Percentiles rank a stretch among this genome's conserved stretches.
phyloP scores from a whole-genome alignment of 23 tunicate species.

The Trididemnum nubilum region DNA sequence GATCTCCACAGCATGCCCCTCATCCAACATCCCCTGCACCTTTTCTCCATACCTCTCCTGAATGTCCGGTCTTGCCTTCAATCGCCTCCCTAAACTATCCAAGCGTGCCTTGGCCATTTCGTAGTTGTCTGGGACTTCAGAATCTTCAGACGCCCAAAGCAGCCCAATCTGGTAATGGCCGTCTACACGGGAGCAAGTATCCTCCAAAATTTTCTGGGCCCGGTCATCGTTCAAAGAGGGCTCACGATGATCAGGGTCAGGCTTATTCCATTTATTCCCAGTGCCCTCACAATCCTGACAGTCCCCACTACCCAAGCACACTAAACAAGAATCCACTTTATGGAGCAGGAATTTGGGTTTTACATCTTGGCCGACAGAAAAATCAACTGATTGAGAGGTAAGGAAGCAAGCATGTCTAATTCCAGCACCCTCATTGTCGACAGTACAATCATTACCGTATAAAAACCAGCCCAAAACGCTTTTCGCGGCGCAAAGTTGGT shows the following conservation, averaged over 20 bases:
- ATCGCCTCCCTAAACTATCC: neutral
- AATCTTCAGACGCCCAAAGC: neutral
- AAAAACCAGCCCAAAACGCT: neutral
- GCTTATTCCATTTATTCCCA: too few species aligned
- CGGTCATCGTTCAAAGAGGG: neutral
- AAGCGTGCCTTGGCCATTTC: neutral
- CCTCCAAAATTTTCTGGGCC: neutral
- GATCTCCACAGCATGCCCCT: neutral
- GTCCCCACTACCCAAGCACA: neutral
- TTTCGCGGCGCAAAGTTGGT: neutral
- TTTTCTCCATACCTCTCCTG: neutral
- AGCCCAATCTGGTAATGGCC: neutral
- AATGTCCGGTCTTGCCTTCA: neutral
- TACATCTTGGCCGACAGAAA: too few species aligned
- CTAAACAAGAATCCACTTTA: too few species aligned
- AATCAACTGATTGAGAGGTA: too few species aligned
- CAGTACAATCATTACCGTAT: neutral
- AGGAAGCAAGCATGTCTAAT: neutral
- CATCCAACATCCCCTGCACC: neutral
- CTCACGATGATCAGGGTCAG: too few species aligned
- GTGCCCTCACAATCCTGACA: too few species aligned
- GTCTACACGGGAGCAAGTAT: neutral
- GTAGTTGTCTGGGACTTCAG: neutral
- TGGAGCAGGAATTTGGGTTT: too few species aligned
- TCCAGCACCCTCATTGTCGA: neutral